phyloP scores from a whole-genome alignment of 2,888 invertebrate genomes.

The Eristalis arbustorum region DNA sequence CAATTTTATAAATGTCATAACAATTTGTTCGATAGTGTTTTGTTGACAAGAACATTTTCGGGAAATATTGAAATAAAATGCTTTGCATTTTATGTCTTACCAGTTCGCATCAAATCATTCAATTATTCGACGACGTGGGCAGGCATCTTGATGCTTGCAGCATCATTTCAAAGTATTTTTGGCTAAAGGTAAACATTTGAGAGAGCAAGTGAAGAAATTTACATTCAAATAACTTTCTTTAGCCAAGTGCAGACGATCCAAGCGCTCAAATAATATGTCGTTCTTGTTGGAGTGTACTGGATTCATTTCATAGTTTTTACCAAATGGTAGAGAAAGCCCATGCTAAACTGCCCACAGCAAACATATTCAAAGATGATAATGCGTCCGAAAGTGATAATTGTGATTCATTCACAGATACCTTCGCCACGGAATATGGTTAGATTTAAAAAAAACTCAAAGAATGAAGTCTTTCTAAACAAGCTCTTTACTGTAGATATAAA shows the following conservation, averaged over 20 bases:
- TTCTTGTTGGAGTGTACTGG: conserved; percentile 74
- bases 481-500: conserved; percentile 19
- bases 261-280: conserved; percentile 67
- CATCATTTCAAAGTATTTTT: conserved; percentile 74
- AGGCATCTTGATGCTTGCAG: conserved; percentile 55
- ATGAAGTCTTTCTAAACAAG: not conserved
- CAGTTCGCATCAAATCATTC: not conserved
- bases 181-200: conserved; percentile 68
- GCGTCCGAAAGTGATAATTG: not conserved
- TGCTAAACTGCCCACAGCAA: conserved; percentile 1
- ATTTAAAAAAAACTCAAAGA: not conserved
- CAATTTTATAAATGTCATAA: conserved; percentile 72
- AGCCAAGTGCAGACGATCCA: conserved; percentile 38
- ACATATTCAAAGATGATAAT: not conserved
- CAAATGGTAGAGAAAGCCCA: conserved; percentile 72
- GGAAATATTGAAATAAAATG: conserved; percentile 8
- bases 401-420: conserved; percentile 61
- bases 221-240: not conserved
- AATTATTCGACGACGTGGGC: conserved; percentile 20
- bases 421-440: conserved; percentile 45
- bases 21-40: not conserved
- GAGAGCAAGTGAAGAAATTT: not conserved
- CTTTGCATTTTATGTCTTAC: conserved; percentile 24
- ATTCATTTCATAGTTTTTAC: conserved; percentile 75
- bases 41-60: not conserved